phyloP scores from a whole-genome alignment of 2,888 invertebrate genomes.

The Nezara viridula region DNA sequence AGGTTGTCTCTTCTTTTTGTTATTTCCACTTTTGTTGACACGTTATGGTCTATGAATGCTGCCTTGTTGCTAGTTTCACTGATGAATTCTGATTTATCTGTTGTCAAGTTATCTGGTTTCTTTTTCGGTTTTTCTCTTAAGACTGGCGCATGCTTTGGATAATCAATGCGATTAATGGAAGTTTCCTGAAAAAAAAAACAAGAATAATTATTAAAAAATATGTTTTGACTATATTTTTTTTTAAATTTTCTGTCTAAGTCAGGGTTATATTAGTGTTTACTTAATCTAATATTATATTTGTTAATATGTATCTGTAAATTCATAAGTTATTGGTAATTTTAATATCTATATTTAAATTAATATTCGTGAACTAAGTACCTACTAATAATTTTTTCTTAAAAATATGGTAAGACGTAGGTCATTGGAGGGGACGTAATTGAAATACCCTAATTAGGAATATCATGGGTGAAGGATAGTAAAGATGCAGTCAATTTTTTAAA shows the following conservation, averaged over 20 bases:
- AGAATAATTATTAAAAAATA: too few relatives aligned
- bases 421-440: too few relatives aligned
- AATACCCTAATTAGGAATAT: too few relatives aligned
- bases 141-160: conserved; percentile 66
- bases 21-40: conserved; percentile 65
- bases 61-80: conserved; percentile 66
- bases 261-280: background rate
- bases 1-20: conserved; percentile 67
- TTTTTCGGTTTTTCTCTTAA: conserved; percentile 66
- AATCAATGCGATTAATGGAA: conserved; percentile 66
- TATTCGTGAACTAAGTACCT: background rate
- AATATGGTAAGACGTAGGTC: too few relatives aligned
- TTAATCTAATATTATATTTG: background rate
- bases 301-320: background rate
- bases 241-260: background rate
- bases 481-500: too few relatives aligned
- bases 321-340: background rate
- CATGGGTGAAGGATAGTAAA: too few relatives aligned
- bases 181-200: conserved; percentile 63
- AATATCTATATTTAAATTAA: background rate
- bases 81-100: conserved; percentile 65
- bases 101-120: conserved; percentile 66
- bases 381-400: background rate
- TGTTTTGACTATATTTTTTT: background rate
- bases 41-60: conserved; percentile 66